Percentiles rank a stretch among this genome's conserved stretches.
These are phyloP conservation scores for Ips nitidus DNA, from an alignment of 1,140 invertebrate species.

Conservation along the genomic window DNA sequence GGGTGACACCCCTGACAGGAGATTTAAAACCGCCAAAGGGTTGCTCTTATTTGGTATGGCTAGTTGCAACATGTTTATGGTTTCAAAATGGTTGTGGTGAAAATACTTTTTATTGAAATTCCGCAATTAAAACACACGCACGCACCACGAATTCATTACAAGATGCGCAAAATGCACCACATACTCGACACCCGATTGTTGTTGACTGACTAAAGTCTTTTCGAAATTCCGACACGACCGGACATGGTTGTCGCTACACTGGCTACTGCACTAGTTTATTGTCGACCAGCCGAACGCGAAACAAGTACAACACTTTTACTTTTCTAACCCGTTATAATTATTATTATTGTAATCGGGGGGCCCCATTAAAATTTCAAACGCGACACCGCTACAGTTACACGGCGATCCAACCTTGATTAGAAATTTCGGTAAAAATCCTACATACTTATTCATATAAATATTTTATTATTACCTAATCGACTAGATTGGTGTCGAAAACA, in stretches of 20 bases:
- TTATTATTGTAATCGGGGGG: neutral
- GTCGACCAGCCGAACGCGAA: conserved; percentile 5
- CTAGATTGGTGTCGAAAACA: too few species aligned
- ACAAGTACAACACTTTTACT: conserved; percentile 27
- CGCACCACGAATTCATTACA: neutral
- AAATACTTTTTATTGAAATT: too few species aligned
- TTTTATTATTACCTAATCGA: too few species aligned
- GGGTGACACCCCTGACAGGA: neutral
- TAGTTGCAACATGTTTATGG: neutral
- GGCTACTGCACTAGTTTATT: conserved; percentile 21
- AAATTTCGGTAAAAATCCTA: neutral
- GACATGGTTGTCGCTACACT: neutral
- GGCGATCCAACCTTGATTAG: neutral
- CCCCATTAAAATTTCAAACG: conserved; percentile 22
- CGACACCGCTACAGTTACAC: conserved; percentile 2
- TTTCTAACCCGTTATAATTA: conserved; percentile 26
- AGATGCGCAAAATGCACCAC: neutral
- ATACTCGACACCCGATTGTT: neutral
- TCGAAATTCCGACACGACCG: conserved; percentile 22
- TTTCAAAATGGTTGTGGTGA: too few species aligned
- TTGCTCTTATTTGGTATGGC: neutral
- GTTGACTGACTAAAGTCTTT: conserved; percentile 4
- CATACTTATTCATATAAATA: too few species aligned
- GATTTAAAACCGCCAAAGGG: neutral
- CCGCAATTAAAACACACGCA: too few species aligned